phyloP scores from a whole-genome alignment of 2,113 vertebrate species.

The Mustelus asterias region DNA sequence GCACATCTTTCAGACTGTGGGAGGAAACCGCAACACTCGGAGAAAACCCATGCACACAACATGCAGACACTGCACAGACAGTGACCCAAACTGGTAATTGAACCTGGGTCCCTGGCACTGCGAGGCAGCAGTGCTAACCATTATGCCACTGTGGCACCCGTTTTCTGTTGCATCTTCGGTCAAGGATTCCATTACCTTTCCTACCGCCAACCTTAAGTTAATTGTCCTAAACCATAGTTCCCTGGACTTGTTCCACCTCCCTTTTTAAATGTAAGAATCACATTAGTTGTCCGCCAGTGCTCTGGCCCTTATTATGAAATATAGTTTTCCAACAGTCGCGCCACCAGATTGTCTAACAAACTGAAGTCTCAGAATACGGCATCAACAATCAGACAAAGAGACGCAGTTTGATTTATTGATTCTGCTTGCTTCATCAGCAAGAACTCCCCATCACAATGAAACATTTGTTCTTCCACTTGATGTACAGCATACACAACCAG shows the following conservation, averaged over 20 bases:
- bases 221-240: not conserved
- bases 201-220: not conserved
- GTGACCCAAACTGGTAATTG: no score
- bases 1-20: no score
- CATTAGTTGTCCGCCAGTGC: not conserved
- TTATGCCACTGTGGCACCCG: no score
- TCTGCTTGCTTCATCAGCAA: not conserved
- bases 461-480: slow-evolving; percentile 22
- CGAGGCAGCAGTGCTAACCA: no score
- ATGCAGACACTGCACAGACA: no score
- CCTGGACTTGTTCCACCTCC: not conserved
- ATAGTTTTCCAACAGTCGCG: not conserved
- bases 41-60: no score
- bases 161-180: not conserved
- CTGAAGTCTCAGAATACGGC: not conserved
- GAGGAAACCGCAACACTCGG: no score
- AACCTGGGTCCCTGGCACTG: no score
- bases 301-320: not conserved
- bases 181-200: not conserved
- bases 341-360: not conserved
- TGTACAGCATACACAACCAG: not conserved
- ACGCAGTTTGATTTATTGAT: not conserved
- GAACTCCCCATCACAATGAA: not conserved
- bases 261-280: not conserved
- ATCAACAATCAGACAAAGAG: not conserved